Evolutionary conservation across 2,888 invertebrate genomes (phyloP).

Genomic region (Drosophila seclusa): DNA sequence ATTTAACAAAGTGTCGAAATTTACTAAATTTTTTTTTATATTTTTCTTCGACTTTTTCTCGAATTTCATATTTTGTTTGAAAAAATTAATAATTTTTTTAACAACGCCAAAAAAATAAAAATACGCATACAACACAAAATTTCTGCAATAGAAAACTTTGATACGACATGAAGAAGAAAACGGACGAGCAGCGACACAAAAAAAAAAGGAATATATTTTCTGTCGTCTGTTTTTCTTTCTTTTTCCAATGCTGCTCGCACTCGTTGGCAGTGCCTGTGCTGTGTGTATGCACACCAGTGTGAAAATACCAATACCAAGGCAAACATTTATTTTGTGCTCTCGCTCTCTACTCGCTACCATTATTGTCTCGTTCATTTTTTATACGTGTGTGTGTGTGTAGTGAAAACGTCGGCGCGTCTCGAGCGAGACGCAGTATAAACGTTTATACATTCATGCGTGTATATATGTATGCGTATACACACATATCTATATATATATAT

Average conservation of each 20-base stretch:
- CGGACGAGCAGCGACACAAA: constrained; percentile 82
- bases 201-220: constrained; percentile 81
- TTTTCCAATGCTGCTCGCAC: constrained; percentile 83
- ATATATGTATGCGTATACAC: constrained; percentile 5
- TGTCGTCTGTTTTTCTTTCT: constrained; percentile 84
- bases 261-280: constrained; percentile 64
- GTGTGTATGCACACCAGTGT: constrained; percentile 70
- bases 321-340: constrained; percentile 50
- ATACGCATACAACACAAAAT: constrained; percentile 71
- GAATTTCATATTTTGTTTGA: constrained; percentile 73
- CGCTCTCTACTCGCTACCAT: constrained; percentile 58
- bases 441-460: constrained; percentile 32
- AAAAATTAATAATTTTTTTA: constrained; percentile 70
- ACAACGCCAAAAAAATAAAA: constrained; percentile 65
- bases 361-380: constrained; percentile 53
- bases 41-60: constrained; percentile 66
- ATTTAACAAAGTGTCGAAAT: constrained; percentile 45
- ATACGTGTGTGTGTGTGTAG: constrained; percentile 49
- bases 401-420: constrained; percentile 60
- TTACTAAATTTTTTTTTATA: constrained; percentile 59
- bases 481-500: constrained; percentile 22
- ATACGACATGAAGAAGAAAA: constrained; percentile 83
- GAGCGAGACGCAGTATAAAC: constrained; percentile 53
- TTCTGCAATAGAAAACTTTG: constrained; percentile 83
- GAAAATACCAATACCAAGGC: constrained; percentile 57